Evolutionary conservation across 2,113 vertebrate species (phyloP), one percentile per base, ranked within the genome.

Genomic region (Etheostoma cragini): DNA sequence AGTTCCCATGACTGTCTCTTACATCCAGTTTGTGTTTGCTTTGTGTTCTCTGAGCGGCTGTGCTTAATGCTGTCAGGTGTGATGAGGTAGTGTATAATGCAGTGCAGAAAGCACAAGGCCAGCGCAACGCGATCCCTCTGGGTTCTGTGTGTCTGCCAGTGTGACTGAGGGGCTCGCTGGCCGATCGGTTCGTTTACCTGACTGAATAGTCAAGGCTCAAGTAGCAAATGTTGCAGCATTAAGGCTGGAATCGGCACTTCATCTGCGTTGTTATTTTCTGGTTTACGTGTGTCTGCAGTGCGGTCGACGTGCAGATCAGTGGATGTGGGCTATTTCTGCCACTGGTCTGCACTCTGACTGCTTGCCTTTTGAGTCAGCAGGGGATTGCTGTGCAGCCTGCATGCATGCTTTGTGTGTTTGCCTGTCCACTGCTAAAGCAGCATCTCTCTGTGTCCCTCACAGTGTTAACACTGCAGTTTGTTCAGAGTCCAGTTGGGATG

Each of bases 111-210:
- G 72, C 87, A 81, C 80, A 35, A 87, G 80, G 86, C 81, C 84
- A 90, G 91, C 85, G 76, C 83, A 92, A 93, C 86, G 52, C 7
- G 85, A 91, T 85, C 89, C 82, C 81, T 69, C 62, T 10, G 49
- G 61, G 12, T 80, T 80, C 82, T 65, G 76, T 38, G 19, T 26
- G 75, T 82, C 63, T 65, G 69, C 78, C 60, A 58, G 53, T 52
- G 30, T 85, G 87, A 83, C 69, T 24, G 85, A 77, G 65, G 35
- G 30, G 14, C 2, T 50, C 11, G 52, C 61, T 4, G 81, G 84
- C n/a, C 35, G 7, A 53, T 66, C 45, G 19, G 73, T 75, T 45
- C 21, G n/a, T 53, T 74, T 33, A n/a, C 68, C 42, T 52, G 78
- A 69, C 42, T 45, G 24, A 61, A 71, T 70, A 64, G 57, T 69